Evolutionary conservation across 2,113 vertebrate genomes (phyloP).

Genomic region (Hippocampus guttulatus): DNA sequence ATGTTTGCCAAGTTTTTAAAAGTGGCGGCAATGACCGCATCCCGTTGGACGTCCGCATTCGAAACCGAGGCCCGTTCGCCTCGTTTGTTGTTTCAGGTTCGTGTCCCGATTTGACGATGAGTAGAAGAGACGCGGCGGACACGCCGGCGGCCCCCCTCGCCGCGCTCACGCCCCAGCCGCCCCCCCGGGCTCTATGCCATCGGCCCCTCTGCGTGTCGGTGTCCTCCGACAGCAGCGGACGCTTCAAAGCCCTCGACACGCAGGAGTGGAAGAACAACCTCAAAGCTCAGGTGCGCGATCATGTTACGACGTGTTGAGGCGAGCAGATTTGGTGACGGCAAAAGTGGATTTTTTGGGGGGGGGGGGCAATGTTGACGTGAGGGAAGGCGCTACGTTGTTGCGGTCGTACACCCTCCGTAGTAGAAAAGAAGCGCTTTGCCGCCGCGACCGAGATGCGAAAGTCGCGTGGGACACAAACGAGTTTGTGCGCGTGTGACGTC

Average conservation of each 20-base stretch:
- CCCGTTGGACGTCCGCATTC: too few relatives aligned
- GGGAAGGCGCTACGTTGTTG: too few relatives aligned
- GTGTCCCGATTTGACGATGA: slow-evolving; percentile 73
- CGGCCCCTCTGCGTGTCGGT: slow-evolving; percentile 65
- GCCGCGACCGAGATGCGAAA: too few relatives aligned
- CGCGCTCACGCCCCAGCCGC: slow-evolving; percentile 62
- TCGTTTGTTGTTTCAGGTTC: slow-evolving; percentile 57
- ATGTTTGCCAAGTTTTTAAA: too few relatives aligned
- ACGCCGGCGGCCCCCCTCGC: slow-evolving; percentile 37
- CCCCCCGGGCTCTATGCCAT: slow-evolving; percentile 41
- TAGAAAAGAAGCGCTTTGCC: too few relatives aligned
- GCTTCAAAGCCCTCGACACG: slow-evolving; percentile 66
- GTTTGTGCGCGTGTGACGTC: background rate
- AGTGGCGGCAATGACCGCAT: too few relatives aligned
- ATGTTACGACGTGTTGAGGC: too few relatives aligned
- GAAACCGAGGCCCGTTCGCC: background rate
- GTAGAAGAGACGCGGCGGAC: slow-evolving; percentile 61
- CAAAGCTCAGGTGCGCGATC: slow-evolving; percentile 67
- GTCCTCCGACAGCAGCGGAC: slow-evolving; percentile 69
- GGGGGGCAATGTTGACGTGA: too few relatives aligned
- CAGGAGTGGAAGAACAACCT: slow-evolving; percentile 74
- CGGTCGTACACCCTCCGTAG: too few relatives aligned
- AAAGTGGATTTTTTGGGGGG: too few relatives aligned
- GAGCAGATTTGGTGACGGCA: too few relatives aligned
- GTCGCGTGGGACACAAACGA: too few relatives aligned